phyloP scores from a whole-genome alignment of 2,113 vertebrate genomes.

The Petroica traversi region DNA sequence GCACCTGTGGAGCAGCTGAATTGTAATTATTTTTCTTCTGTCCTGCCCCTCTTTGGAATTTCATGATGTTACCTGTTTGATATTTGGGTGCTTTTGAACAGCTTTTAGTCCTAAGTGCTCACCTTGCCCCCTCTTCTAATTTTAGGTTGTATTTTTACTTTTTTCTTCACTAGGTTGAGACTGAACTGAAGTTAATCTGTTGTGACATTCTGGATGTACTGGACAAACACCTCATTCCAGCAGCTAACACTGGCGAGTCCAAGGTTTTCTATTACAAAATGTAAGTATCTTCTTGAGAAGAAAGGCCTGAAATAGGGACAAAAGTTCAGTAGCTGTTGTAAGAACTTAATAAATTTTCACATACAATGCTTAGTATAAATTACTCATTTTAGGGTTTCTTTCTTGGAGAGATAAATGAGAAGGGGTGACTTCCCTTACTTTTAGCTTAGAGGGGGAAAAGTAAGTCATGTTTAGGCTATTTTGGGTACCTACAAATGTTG shows the following conservation, averaged over 20 bases:
- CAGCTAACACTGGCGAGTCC: slow-evolving; percentile 94
- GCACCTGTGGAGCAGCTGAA: background rate
- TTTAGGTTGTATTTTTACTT: background rate
- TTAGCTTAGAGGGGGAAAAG: too few species aligned
- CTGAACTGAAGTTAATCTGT: slow-evolving; percentile 95
- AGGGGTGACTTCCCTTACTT: too few species aligned
- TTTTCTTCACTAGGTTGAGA: slow-evolving; percentile 86
- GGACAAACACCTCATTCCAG: slow-evolving; percentile 97
- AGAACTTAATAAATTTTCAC: background rate
- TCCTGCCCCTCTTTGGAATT: background rate
- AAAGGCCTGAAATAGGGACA: background rate
- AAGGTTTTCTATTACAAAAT: slow-evolving; percentile 99
- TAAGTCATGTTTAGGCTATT: too few species aligned
- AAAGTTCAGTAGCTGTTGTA: background rate
- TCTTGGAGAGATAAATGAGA: too few species aligned
- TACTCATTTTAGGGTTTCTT: too few species aligned
- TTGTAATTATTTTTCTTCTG: background rate
- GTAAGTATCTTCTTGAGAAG: slow-evolving; percentile 73
- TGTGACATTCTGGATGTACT: slow-evolving; percentile 97
- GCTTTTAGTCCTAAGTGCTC: background rate
- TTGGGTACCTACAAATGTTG: too few species aligned
- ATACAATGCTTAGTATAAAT: too few species aligned
- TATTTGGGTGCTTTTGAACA: background rate
- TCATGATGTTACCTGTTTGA: background rate
- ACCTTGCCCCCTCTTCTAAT: rapidly evolving